A percentile compares a stretch with the other conserved stretches of the same genome.
phyloP scores from a whole-genome alignment of 2,888 invertebrate genomes.

The Mesoligia furuncula region DNA sequence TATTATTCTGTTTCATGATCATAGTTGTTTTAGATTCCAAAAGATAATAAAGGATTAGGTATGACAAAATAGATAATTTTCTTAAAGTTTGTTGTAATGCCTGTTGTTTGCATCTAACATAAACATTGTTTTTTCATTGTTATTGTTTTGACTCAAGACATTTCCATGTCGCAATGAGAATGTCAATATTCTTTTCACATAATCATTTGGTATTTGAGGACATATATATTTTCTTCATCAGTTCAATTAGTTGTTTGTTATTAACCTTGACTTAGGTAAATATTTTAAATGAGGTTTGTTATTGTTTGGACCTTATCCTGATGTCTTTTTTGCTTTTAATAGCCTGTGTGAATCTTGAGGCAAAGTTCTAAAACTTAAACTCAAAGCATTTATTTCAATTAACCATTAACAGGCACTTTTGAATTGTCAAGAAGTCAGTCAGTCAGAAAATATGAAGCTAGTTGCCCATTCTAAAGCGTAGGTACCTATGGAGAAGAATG shows the following conservation, averaged over 20 bases:
- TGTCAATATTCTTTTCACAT: slow-evolving; percentile 1
- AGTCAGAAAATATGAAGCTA: no score
- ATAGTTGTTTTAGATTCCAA: no score
- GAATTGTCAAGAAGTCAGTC: no score
- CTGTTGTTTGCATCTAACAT: neutral
- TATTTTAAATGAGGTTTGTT: neutral
- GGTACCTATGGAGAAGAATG: no score
- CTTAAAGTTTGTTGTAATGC: neutral
- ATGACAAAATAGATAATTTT: neutral
- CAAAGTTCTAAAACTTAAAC: no score
- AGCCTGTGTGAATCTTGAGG: neutral
- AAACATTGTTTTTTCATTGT: slow-evolving; percentile 7
- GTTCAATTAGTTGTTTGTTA: neutral
- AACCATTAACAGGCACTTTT: no score
- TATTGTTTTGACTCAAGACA: slow-evolving; percentile 21
- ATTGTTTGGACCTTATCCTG: neutral
- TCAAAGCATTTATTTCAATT: no score
- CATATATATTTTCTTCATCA: neutral
- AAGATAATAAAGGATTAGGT: neutral
- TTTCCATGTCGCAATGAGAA: neutral
- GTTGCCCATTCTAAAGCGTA: no score
- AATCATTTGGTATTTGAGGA: neutral
- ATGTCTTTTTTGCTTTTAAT: neutral
- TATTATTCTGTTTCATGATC: slow-evolving; percentile 6
- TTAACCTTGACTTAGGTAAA: slow-evolving; percentile 2